Evolutionary conservation across 2,888 invertebrate species (phyloP), one percentile per base, ranked within the genome.

Genomic region (Nemotelus nigrinus): DNA sequence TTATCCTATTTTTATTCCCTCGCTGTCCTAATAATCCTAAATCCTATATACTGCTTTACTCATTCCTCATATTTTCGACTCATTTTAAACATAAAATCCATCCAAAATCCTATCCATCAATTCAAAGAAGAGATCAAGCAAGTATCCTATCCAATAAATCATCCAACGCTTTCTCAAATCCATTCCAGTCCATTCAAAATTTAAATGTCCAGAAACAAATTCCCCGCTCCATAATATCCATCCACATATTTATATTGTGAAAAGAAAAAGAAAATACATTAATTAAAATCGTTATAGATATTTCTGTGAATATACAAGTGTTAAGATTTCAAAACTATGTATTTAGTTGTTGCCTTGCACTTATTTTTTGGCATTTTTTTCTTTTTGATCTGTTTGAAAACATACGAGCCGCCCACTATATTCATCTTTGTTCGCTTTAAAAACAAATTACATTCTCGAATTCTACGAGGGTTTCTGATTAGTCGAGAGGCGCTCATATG

Each of bases 211-310:
- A 78, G 79, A 79, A 79, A 79, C 60, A 76, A 79, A 79, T 67
- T 78, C 76, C 79, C 78, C 76, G 79, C 79, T 78, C 78, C 79
- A 65, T 7, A 57, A 77, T 79, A 77, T 79, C 79, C 79, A 79
- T 79, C 79, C 79, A 79, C 63, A 64, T 63, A 63, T 63, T 64
- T 70, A 70, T 78, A 79, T 79, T 78, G 78, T 79, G 78, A 79
- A 79, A 79, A 78, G 79, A 79, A 79, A 79, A 77, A 79, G 79
- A 79, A 79, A 79, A 79, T 79, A 79, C 78, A 79, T 79, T 79
- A 79, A 79, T 79, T 65, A 75, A 78, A 57, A 25, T 25, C 25
- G 25, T 25, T 25, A 25, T 55, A 63, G 65, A 68, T 72, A 77
- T 79, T 75, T 70, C 10, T 25, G 50, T 75, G 70, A 72, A 63